Conservation (phyloP, 2,113 vertebrate species). For the Phylloscopus trochilus region DNA sequence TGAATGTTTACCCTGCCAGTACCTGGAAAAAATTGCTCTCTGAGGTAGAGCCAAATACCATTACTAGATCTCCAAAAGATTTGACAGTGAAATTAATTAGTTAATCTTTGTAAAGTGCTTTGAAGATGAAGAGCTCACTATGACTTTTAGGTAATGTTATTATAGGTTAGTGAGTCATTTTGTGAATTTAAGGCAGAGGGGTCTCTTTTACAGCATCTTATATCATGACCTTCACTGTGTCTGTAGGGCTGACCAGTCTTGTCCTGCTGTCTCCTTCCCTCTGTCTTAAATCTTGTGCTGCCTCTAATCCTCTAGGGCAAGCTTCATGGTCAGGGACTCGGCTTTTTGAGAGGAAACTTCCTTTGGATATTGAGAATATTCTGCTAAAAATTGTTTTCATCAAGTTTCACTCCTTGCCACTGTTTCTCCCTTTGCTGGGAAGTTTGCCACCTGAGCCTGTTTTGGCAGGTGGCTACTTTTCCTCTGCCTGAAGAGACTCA, state of each 20-base stretch:
- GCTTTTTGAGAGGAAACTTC: neutral
- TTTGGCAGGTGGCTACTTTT: neutral
- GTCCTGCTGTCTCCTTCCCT: neutral
- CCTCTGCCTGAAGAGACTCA: neutral
- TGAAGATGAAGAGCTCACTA: constrained; percentile 69
- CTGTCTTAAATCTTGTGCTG: neutral
- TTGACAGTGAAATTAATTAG: constrained; percentile 76
- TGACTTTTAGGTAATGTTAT: constrained; percentile 72
- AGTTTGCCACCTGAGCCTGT: neutral
- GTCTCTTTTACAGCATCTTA: neutral
- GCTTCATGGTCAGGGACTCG: neutral
- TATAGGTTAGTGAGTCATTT: constrained; percentile 71
- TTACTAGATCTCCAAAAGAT: constrained; percentile 72
- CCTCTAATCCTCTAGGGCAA: neutral
- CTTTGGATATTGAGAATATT: neutral
- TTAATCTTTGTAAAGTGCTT: constrained; percentile 72
- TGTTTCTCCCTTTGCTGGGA: neutral
- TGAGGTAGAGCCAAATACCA: constrained; percentile 73
- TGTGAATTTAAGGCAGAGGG: constrained; percentile 51
- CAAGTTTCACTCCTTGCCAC: neutral
- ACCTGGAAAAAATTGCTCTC: constrained; percentile 71
- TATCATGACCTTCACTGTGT: neutral
- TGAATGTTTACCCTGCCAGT: constrained; percentile 70
- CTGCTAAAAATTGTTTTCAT: neutral
- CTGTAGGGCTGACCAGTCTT: neutral